Evolutionary conservation across 2,797 vertebrate species (phyloP).

Genomic region (Thalassophryne amazonica): DNA sequence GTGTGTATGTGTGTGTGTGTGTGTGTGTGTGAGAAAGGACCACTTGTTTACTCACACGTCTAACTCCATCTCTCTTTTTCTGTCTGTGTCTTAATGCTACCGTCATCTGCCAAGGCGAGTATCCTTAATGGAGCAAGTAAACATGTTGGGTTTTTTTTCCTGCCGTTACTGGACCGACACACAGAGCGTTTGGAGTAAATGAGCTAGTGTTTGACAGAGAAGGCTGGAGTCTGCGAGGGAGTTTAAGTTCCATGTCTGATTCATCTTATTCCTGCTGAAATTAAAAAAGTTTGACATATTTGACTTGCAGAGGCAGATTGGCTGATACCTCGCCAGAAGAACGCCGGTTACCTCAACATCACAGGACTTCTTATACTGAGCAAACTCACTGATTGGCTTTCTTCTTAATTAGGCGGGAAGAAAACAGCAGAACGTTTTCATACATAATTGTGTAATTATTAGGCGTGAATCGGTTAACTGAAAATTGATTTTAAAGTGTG

Average conservation of each 20-base stretch:
- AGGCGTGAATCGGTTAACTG: too few species aligned
- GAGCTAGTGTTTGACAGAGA: conserved; percentile 43
- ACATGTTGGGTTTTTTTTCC: conserved; percentile 65
- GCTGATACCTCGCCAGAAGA: conserved; percentile 5
- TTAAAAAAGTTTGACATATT: conserved; percentile 15
- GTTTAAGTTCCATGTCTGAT: conserved; percentile 22
- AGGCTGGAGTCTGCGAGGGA: neutral
- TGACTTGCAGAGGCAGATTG: conserved; percentile 12
- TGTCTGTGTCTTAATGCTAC: too few species aligned
- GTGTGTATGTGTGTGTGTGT: too few species aligned
- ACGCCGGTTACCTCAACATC: conserved; percentile 1
- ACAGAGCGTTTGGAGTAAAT: conserved; percentile 35
- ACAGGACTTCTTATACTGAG: neutral
- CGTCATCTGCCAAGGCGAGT: conserved; percentile 22
- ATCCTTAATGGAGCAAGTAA: conserved; percentile 41
- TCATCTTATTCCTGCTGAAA: conserved; percentile 1
- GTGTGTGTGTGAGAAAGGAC: too few species aligned
- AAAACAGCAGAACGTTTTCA: neutral
- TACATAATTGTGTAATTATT: neutral
- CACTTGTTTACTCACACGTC: conserved; percentile 47
- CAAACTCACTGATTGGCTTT: neutral
- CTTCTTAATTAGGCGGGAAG: neutral
- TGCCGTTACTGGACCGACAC: conserved; percentile 33
- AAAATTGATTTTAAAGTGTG: too few species aligned
- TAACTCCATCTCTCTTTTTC: conserved; percentile 8